Evolutionary conservation across 2,113 vertebrate species (phyloP).

Genomic region (Haliaeetus leucogaster): DNA sequence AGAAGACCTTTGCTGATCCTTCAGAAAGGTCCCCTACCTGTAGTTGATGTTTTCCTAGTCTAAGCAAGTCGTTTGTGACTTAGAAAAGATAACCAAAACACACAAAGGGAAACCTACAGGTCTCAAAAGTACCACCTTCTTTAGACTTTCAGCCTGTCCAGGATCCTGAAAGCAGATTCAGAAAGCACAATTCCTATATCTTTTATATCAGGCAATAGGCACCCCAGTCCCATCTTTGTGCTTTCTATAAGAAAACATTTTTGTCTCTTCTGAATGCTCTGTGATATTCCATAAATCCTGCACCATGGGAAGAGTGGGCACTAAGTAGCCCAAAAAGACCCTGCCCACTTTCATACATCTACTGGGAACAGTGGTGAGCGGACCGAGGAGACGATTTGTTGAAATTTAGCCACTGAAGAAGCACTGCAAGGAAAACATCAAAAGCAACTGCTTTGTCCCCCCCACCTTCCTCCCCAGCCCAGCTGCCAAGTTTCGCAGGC

Average conservation of each 20-base stretch:
- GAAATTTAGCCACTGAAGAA: neutral
- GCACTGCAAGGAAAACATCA: neutral
- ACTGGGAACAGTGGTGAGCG: neutral
- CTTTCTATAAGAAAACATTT: neutral
- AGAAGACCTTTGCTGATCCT: neutral
- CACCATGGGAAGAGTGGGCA: fast-evolving
- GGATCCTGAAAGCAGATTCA: neutral
- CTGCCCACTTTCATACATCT: neutral
- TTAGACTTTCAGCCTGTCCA: neutral
- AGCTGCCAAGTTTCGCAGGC: neutral
- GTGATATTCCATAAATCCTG: neutral
- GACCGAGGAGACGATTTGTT: neutral
- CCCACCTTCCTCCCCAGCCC: neutral
- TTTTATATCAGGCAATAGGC: neutral
- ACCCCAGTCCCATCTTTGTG: neutral
- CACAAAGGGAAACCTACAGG: neutral
- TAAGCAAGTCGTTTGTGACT: neutral
- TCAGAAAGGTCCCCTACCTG: neutral
- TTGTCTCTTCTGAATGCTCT: neutral
- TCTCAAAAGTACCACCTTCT: neutral
- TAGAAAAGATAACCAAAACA: neutral
- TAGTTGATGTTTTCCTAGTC: neutral
- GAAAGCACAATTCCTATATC: fast-evolving
- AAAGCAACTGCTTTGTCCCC: neutral
- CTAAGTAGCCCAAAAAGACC: neutral